Conservation (phyloP, 2,888 invertebrate genomes). For the Caradrina kadenii region DNA sequence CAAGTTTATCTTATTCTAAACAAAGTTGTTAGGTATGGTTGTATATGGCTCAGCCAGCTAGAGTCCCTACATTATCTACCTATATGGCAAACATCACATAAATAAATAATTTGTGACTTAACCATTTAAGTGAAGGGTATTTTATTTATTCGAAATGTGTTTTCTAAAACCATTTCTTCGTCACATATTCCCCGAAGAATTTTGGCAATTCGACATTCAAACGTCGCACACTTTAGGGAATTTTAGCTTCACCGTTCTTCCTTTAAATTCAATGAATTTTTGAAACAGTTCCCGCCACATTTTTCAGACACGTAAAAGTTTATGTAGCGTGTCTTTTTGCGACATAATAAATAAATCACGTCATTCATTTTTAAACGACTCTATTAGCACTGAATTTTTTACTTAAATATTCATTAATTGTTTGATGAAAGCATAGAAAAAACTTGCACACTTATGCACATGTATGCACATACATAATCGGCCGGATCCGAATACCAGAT, state of each 20-base stretch:
- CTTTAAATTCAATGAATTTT: constrained; percentile 1
- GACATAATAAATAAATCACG: constrained; percentile 25
- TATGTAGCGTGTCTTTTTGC: too few species aligned
- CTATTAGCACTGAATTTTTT: constrained; percentile 38
- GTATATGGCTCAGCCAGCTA: too few species aligned
- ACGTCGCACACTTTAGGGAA: background rate
- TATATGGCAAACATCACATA: too few species aligned
- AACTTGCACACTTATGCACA: constrained; percentile 32
- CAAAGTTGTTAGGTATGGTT: too few species aligned
- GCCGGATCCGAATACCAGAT: constrained; percentile 39
- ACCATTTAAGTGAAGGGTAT: too few species aligned
- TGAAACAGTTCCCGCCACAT: constrained; percentile 1
- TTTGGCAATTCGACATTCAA: background rate
- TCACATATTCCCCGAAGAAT: background rate
- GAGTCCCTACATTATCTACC: too few species aligned
- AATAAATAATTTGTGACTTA: too few species aligned
- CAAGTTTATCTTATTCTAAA: too few species aligned
- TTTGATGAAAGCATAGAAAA: constrained; percentile 51
- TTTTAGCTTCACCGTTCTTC: background rate
- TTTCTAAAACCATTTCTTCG: background rate
- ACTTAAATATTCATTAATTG: constrained; percentile 46
- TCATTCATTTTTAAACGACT: constrained; percentile 32
- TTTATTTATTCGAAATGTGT: constrained; percentile 3
- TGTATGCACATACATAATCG: constrained; percentile 42
- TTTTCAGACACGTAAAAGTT: background rate